Conservation (phyloP, 1,140 invertebrate species). For the Zaprionus camerounensis region DNA sequence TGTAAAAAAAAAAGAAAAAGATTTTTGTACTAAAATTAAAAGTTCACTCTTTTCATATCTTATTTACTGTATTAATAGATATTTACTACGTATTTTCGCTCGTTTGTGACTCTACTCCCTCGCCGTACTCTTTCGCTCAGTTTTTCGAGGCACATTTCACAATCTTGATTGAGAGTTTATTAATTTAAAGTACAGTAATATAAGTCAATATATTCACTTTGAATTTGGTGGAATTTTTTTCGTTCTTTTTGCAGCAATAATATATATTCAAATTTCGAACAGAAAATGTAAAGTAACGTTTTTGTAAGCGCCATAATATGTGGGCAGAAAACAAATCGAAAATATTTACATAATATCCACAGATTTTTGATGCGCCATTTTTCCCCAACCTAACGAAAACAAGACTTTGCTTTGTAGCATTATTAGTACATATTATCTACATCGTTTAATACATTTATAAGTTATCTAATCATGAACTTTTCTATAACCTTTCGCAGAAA, state of each 20-base stretch:
- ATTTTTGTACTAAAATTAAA: slow-evolving; percentile 45
- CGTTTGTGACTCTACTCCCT: slow-evolving; percentile 78
- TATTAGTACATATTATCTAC: slow-evolving; percentile 34
- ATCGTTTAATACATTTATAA: neutral
- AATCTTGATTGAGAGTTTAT: slow-evolving; percentile 68
- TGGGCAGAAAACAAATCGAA: slow-evolving; percentile 44
- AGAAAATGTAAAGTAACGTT: slow-evolving; percentile 61
- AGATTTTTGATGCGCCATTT: slow-evolving; percentile 26
- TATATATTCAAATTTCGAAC: slow-evolving; percentile 56
- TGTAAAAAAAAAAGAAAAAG: slow-evolving; percentile 45
- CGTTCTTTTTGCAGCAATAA: slow-evolving; percentile 73
- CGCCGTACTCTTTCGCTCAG: slow-evolving; percentile 77
- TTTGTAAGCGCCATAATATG: slow-evolving; percentile 47
- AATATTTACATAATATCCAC: slow-evolving; percentile 50
- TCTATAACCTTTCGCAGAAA: slow-evolving; percentile 90
- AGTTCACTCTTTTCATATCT: slow-evolving; percentile 68
- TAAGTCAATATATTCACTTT: slow-evolving; percentile 57
- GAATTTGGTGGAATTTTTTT: slow-evolving; percentile 81
- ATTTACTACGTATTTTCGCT: slow-evolving; percentile 65
- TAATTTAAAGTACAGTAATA: slow-evolving; percentile 68
- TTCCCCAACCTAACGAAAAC: slow-evolving; percentile 30
- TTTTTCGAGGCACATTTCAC: slow-evolving; percentile 71
- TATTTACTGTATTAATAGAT: slow-evolving; percentile 36
- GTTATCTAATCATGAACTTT: slow-evolving; percentile 39
- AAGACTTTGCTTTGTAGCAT: slow-evolving; percentile 44